Base-by-base conservation (phyloP, 2,888 invertebrate genomes). In the Aspidiotus rigidus region DNA sequence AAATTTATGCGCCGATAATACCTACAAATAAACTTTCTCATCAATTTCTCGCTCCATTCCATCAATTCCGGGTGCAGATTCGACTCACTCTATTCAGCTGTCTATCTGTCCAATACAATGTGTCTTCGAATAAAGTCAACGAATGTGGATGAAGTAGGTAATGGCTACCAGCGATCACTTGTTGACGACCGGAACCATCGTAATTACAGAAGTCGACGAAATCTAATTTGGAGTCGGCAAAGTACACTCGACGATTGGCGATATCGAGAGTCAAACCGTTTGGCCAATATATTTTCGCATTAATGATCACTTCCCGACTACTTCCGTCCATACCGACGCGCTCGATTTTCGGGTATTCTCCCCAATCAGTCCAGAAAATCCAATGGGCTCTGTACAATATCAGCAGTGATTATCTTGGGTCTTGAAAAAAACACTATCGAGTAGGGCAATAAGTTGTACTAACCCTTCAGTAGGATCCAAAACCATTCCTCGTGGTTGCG, bases 331-430 rank as follows among this genome's bases (percentile, higher is more conserved):
- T 91, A 15, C 95, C 95, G 7, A 95, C 89, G 70, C 96, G 82
- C 77, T 99, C 98, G 71, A 99, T 90, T 1, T 96, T 82, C 0
- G 99, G 98, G 79, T 95, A 90, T 78, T 95, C 93, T 55, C 97
- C 97, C 98, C 98, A 98, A 79, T 99, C 98, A 0, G 95, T 94
- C 98, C 98, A 99, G 82, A 99, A 99, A 69, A 99, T 81, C 85
- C 90, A 90, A 6, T 89, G 81, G 0, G 93, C 71, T 41, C 72
- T 72, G 44, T 16, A 62, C 39, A 60, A 28, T 28, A 28, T 28
- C 28, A 28, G 28, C 28, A 28, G 2, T 28, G 1, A 28, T 28
- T 1, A 28, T 5, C 28, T 28, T 5, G 28, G 28, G 28, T 28
- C 28, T 28, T 60, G n/a, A 15, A 60, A 39, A 60, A 28, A 60